These are phyloP conservation scores for Calidris pygmaea DNA, from an alignment of 2,113 vertebrate species.

Conservation along the genomic window DNA sequence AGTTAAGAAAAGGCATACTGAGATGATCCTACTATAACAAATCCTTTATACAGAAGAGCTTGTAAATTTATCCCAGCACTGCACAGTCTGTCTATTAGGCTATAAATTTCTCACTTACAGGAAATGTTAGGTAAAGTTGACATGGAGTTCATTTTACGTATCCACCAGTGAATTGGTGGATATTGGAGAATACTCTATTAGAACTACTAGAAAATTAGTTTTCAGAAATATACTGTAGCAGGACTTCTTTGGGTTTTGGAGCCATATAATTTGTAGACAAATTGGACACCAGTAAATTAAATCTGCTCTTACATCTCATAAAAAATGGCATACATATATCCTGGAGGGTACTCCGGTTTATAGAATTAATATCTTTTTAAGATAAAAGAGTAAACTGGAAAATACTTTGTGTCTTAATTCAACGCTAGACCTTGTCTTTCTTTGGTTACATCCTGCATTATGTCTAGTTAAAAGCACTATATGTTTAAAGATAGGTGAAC, in stretches of 20 bases:
- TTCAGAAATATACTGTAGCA: not conserved
- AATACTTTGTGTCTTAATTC: not conserved
- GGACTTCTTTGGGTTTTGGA: not conserved
- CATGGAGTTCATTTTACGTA: not conserved
- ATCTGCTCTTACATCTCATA: not conserved
- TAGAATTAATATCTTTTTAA: not conserved
- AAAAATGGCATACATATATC: not conserved
- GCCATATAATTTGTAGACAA: not conserved
- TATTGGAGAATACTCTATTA: not conserved
- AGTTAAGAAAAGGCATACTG: constrained; percentile 5
- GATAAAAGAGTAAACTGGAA: not conserved
- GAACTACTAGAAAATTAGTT: not conserved
- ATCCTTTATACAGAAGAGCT: not conserved
- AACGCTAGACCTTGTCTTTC: not conserved
- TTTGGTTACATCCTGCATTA: not conserved
- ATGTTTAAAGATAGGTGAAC: not conserved
- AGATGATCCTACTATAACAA: constrained; percentile 11
- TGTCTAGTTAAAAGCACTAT: not conserved
- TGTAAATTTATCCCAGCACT: not conserved
- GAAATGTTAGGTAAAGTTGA: not conserved
- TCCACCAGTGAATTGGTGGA: not conserved
- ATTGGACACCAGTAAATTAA: not conserved
- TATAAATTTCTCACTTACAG: constrained; percentile 2
- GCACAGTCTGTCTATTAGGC: not conserved
- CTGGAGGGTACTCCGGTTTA: not conserved